Percentiles rank a stretch among this genome's conserved stretches.
Evolutionary conservation across 2,797 vertebrate genomes (phyloP).

Genomic region (Orientallactaga sibirica): DNA sequence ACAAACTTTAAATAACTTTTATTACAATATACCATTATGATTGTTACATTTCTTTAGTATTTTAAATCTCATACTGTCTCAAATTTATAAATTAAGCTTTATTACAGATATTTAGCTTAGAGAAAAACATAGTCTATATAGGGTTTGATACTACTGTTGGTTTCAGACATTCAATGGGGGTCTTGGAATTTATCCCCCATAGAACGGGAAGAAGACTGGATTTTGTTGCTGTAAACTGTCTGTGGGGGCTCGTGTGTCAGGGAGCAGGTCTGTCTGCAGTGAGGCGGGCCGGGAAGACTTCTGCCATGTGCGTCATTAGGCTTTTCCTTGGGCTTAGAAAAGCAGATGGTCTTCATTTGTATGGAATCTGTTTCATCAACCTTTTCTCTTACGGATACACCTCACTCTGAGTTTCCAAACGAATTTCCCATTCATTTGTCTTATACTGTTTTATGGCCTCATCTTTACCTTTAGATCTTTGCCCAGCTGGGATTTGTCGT

Average conservation of each 20-base stretch:
- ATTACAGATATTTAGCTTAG: neutral
- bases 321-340: conserved; percentile 9
- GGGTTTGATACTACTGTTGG: neutral
- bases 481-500: neutral
- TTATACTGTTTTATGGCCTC: neutral
- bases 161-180: no score
- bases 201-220: neutral
- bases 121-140: neutral
- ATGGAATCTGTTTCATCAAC: neutral
- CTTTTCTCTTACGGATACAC: neutral
- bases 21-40: neutral
- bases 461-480: neutral
- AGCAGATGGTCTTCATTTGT: conserved; percentile 35
- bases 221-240: neutral
- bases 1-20: neutral
- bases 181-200: neutral
- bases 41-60: neutral
- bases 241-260: neutral
- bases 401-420: neutral
- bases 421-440: conserved; percentile 5
- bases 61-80: neutral
- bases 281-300: neutral
- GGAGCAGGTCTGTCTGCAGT: neutral
- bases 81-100: neutral
- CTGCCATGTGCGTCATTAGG: neutral